phyloP scores from a whole-genome alignment of 2,888 invertebrate genomes.

The Himalopsyche japonica region DNA sequence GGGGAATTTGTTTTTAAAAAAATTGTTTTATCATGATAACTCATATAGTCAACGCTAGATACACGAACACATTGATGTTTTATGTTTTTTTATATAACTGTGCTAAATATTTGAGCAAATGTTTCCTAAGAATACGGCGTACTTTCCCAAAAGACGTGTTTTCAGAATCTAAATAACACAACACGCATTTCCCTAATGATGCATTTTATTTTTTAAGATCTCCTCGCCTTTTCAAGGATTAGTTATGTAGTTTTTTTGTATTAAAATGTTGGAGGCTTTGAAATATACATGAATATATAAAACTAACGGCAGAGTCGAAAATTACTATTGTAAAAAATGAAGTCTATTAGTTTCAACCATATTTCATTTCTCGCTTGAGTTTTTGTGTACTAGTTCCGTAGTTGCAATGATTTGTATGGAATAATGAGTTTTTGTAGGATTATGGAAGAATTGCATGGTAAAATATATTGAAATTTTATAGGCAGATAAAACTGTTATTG shows the following conservation, averaged over 20 bases:
- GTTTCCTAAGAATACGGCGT: not conserved
- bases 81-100: not conserved
- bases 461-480: slow-evolving; percentile 11
- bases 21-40: not conserved
- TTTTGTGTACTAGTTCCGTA: not conserved
- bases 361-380: not conserved
- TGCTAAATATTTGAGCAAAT: not conserved
- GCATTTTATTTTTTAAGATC: not conserved
- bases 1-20: not conserved
- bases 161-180: not conserved
- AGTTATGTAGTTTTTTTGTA: not conserved
- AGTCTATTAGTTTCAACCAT: not conserved
- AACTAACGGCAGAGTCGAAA: not conserved
- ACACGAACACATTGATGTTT: not conserved
- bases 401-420: slow-evolving; percentile 4
- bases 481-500: slow-evolving; percentile 19
- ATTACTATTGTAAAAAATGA: not conserved
- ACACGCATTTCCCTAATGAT: not conserved
- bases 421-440: slow-evolving; percentile 8
- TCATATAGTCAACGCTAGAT: not conserved
- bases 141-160: not conserved
- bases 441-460: slow-evolving; percentile 14
- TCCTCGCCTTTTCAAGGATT: not conserved
- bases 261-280: not conserved
- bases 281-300: not conserved